Conservation (phyloP, 2,888 invertebrate genomes). For the Mellilla xanthometata region DNA sequence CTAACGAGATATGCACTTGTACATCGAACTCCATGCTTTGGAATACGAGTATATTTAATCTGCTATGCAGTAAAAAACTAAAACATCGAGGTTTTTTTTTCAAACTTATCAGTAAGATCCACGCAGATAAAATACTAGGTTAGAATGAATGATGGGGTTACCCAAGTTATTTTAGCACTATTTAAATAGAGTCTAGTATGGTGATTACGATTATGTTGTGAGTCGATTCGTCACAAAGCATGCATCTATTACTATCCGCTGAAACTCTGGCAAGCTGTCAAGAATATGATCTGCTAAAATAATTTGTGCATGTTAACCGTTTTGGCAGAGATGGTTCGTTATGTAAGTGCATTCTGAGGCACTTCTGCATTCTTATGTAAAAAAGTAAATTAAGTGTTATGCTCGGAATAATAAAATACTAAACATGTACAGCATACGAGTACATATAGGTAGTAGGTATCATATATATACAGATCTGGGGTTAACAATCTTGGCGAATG, state of each 20-base stretch:
- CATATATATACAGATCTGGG: neutral
- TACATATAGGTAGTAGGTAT: too few relatives aligned
- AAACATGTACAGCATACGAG: neutral
- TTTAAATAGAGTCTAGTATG: too few relatives aligned
- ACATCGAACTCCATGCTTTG: too few relatives aligned
- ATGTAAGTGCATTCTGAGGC: slow-evolving; percentile 15
- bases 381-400: neutral
- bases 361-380: slow-evolving; percentile 10
- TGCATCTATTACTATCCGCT: slow-evolving; percentile 3
- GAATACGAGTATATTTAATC: too few relatives aligned
- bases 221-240: slow-evolving; percentile 1
- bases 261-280: slow-evolving; percentile 22
- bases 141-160: too few relatives aligned
- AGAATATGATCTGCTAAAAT: slow-evolving; percentile 16
- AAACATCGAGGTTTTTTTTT: too few relatives aligned
- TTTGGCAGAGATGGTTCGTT: slow-evolving; percentile 25
- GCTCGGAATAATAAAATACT: neutral
- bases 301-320: slow-evolving; percentile 23
- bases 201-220: neutral
- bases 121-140: too few relatives aligned
- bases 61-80: too few relatives aligned
- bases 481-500: neutral
- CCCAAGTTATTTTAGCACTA: too few relatives aligned
- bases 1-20: too few relatives aligned
- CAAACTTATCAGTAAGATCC: too few relatives aligned